phyloP scores from a whole-genome alignment of 1,140 invertebrate species.

The Drosophila rufa region DNA sequence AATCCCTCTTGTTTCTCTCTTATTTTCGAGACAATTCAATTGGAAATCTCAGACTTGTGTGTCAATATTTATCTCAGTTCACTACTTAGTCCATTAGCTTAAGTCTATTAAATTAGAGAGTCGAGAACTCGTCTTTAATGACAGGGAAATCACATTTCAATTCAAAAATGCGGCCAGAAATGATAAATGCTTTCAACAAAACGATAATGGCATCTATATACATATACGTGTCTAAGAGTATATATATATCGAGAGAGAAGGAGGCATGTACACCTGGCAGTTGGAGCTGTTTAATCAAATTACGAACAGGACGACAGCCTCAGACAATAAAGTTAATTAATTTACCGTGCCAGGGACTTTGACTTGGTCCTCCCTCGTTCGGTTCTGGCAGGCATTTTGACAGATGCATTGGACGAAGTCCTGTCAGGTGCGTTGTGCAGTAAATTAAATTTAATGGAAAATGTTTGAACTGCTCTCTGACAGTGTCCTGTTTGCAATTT shows the following conservation, averaged over 20 bases:
- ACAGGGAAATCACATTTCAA: conserved; percentile 2
- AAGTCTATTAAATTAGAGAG: conserved; percentile 54
- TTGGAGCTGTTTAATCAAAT: conserved; percentile 73
- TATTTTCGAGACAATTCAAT: background rate
- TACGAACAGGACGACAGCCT: conserved; percentile 37
- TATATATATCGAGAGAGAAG: background rate
- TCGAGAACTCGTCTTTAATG: conserved; percentile 7
- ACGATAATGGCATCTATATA: conserved; percentile 41
- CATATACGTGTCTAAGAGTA: background rate
- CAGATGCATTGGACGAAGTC: conserved; percentile 32
- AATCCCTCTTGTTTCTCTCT: background rate
- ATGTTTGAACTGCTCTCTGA: conserved; percentile 32
- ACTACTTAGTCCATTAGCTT: conserved; percentile 49
- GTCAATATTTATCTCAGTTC: conserved; percentile 10
- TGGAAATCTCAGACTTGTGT: background rate
- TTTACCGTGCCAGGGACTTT: conserved; percentile 56
- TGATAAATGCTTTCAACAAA: conserved; percentile 62
- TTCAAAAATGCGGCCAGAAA: conserved; percentile 31
- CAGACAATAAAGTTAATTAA: conserved; percentile 80
- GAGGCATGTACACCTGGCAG: conserved; percentile 15
- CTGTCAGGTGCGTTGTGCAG: conserved; percentile 47
- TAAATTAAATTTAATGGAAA: conserved; percentile 72
- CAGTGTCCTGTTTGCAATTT: conserved; percentile 65
- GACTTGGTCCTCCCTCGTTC: conserved; percentile 16
- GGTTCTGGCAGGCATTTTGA: conserved; percentile 26